Evolutionary conservation across 2,797 vertebrate species (phyloP).

Genomic region (Jordanella pulchra): DNA sequence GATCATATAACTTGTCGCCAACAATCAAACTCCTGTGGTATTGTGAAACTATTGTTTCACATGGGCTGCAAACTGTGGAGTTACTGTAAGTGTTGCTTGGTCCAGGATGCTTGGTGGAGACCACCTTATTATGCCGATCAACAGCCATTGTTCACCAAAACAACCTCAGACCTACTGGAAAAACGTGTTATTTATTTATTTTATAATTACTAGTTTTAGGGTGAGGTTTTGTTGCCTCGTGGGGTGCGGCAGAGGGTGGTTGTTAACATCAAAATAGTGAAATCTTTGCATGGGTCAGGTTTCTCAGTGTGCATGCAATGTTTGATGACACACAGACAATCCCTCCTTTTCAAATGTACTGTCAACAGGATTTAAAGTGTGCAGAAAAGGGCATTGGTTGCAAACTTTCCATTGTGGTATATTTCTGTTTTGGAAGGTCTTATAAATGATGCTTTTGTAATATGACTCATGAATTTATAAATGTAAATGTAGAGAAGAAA

Average conservation of each 20-base stretch:
- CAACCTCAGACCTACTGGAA: constrained; percentile 13
- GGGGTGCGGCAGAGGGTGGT: too few species aligned
- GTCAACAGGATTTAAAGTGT: neutral
- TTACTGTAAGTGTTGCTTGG: constrained; percentile 35
- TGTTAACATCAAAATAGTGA: neutral
- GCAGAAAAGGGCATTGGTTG: neutral
- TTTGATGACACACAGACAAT: constrained; percentile 3
- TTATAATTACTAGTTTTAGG: neutral
- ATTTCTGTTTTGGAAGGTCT: neutral
- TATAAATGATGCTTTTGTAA: neutral
- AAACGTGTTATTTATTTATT: neutral
- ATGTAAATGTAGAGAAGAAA: neutral
- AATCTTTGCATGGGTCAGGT: constrained; percentile 3
- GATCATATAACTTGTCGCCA: constrained; percentile 82
- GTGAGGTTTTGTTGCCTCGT: neutral
- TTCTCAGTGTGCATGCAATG: neutral
- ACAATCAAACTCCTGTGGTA: constrained; percentile 77
- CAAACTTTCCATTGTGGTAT: neutral
- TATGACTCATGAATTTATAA: neutral
- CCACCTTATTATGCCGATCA: constrained; percentile 51
- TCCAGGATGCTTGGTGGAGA: constrained; percentile 40
- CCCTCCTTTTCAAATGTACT: neutral
- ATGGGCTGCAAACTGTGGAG: constrained; percentile 70
- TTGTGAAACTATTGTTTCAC: constrained; percentile 82
- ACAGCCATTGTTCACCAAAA: constrained; percentile 14